phyloP scores from a whole-genome alignment of 2,113 vertebrate species.

The Clarias magur region DNA sequence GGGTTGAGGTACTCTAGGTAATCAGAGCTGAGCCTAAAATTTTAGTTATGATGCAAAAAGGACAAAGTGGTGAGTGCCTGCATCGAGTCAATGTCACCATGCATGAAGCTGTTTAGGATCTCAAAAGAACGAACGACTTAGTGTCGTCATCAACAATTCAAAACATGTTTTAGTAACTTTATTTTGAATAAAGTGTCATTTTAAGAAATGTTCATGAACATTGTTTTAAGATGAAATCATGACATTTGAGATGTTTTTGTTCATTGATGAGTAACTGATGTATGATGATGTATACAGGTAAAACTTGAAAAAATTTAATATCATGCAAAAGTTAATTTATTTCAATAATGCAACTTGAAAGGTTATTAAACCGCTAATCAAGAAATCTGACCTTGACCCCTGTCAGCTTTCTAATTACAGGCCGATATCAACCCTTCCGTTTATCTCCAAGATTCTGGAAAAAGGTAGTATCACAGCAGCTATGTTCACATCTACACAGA shows the following conservation, averaged over 20 bases:
- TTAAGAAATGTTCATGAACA: not conserved
- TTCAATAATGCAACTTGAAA: too few relatives aligned
- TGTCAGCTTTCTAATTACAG: too few relatives aligned
- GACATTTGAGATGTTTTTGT: not conserved
- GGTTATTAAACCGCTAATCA: too few relatives aligned
- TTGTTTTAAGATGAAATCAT: not conserved
- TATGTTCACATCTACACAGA: too few relatives aligned
- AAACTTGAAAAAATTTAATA: too few relatives aligned
- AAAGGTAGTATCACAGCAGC: too few relatives aligned
- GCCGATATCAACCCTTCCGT: too few relatives aligned
- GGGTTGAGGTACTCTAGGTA: not conserved
- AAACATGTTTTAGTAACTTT: not conserved
- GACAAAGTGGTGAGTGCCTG: not conserved
- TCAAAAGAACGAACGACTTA: not conserved
- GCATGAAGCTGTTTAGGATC: not conserved
- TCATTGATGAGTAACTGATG: not conserved
- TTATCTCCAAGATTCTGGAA: too few relatives aligned
- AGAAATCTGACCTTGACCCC: too few relatives aligned
- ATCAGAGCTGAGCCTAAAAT: not conserved
- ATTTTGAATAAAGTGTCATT: not conserved
- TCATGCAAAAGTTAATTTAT: too few relatives aligned
- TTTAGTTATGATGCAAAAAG: not conserved
- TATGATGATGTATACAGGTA: not conserved
- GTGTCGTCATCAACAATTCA: not conserved
- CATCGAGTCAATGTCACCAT: not conserved